Conservation (phyloP, 2,113 vertebrate species). For the Rhegmatorhina hoffmannsi region DNA sequence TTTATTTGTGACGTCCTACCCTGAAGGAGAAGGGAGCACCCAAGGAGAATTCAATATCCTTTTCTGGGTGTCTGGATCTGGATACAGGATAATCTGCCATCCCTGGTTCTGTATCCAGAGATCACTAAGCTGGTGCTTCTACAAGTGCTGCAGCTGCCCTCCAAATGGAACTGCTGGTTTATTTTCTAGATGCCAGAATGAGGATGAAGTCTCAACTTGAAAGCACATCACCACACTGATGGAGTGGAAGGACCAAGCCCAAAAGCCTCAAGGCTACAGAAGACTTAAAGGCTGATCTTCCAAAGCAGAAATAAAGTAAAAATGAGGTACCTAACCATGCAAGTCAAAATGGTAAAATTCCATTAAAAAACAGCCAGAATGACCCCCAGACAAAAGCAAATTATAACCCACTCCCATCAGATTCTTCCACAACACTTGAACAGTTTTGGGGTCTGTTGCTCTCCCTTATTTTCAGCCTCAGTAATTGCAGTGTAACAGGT, state of each 20-base stretch:
- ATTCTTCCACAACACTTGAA: neutral
- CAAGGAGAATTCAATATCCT: neutral
- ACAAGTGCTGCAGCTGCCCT: neutral
- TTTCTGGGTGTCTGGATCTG: neutral
- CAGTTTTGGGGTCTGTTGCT: neutral
- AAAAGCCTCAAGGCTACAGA: neutral
- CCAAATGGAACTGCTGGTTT: neutral
- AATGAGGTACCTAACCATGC: neutral
- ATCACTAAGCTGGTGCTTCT: neutral
- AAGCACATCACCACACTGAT: neutral
- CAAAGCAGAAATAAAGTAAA: neutral
- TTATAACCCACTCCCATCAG: fast-evolving
- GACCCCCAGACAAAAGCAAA: neutral
- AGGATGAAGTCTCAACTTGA: neutral
- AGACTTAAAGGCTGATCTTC: neutral
- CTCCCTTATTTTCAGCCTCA: neutral
- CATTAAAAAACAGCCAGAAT: neutral
- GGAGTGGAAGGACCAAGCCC: neutral
- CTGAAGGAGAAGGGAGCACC: neutral
- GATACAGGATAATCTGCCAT: neutral
- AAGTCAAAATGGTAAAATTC: neutral
- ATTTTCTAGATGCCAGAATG: neutral
- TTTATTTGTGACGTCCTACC: neutral
- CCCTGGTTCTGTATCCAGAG: neutral
- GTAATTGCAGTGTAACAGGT: neutral